Evolutionary conservation across 2,888 invertebrate species (phyloP).

Genomic region (Elysia crispata): DNA sequence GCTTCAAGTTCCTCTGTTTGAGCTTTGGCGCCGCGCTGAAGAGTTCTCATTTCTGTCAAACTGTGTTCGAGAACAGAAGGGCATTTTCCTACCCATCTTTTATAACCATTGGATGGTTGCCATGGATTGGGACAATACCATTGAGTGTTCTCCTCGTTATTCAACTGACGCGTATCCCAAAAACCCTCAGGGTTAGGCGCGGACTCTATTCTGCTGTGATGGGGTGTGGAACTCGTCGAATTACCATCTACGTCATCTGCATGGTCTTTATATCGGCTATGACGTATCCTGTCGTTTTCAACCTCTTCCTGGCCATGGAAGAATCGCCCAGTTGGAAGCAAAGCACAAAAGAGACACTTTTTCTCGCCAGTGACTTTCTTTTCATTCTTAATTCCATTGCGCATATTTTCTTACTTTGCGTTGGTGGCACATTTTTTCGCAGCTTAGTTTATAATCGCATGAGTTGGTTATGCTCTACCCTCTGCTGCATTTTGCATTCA

Average conservation of each 20-base stretch:
- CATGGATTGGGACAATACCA: conserved; percentile 42
- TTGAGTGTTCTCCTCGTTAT: conserved; percentile 36
- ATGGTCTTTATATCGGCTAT: conserved; percentile 38
- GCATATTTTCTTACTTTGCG: conserved; percentile 40
- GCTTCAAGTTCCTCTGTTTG: conserved; percentile 37
- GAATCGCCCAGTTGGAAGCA: conserved; percentile 42
- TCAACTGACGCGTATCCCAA: conserved; percentile 38
- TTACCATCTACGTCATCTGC: conserved; percentile 42
- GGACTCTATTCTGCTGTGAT: conserved; percentile 2
- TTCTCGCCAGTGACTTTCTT: conserved; percentile 38
- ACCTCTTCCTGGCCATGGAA: conserved; percentile 42
- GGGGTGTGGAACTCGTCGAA: conserved; percentile 36
- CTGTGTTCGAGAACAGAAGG: conserved; percentile 21
- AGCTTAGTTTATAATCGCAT: conserved; percentile 37
- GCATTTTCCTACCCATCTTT: conserved; percentile 35
- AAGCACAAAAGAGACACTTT: conserved; percentile 29
- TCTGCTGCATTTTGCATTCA: conserved; percentile 6
- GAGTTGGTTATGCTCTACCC: conserved; percentile 26
- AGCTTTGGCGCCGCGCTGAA: background rate
- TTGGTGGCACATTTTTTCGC: conserved; percentile 39
- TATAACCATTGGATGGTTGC: conserved; percentile 38
- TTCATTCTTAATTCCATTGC: conserved; percentile 44
- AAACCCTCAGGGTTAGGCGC: conserved; percentile 23
- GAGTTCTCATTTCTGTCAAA: conserved; percentile 2
- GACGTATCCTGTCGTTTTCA: conserved; percentile 40